Conservation (phyloP, 1,140 invertebrate genomes). For the Cherax destructor region DNA sequence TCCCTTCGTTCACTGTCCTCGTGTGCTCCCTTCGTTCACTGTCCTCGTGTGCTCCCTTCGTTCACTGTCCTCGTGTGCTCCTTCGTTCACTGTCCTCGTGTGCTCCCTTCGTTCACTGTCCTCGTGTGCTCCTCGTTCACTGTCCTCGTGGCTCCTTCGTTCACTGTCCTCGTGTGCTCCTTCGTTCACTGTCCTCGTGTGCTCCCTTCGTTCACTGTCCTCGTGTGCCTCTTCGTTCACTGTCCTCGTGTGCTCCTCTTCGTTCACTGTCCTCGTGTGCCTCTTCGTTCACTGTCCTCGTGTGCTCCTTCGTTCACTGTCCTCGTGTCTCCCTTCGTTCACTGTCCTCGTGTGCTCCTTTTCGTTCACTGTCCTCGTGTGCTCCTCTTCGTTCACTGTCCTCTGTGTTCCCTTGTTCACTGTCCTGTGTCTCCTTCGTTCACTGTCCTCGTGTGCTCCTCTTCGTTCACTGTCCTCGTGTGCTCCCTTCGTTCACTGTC, state of each 20-base stretch:
- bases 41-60: no score
- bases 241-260: no score
- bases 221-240: not conserved
- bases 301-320: conserved; percentile 18
- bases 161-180: not conserved
- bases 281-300: not conserved
- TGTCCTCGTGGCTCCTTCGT: no score
- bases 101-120: conserved; percentile 10
- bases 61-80: not conserved
- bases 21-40: not conserved
- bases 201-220: conserved; percentile 9
- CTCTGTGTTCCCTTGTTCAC: no score
- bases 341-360: no score
- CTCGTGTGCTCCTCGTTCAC: not conserved
- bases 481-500: not conserved
- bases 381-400: not conserved
- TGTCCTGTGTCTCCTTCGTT: not conserved
- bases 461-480: conserved; percentile 3
- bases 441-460: no score
- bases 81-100: not conserved
- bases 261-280: not conserved
- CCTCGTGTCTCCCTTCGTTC: not conserved
- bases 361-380: conserved; percentile 4
- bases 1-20: conserved; percentile 3
- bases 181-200: not conserved